Conservation (phyloP, 2,797 vertebrate genomes). For the Tokudaia tokunoshimensis region DNA sequence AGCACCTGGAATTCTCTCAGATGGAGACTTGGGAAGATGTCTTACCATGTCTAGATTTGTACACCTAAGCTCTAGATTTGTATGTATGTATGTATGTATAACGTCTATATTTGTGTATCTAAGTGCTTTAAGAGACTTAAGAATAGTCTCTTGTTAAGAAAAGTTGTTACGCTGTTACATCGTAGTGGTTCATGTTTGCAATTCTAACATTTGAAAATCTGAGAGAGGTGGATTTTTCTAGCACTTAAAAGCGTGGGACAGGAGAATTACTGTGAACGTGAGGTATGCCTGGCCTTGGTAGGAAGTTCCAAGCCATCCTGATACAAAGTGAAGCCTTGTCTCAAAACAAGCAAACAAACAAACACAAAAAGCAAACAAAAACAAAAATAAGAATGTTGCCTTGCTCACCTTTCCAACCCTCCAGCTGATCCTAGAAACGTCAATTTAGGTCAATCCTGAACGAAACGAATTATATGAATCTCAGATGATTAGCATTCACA, state of each 20-base stretch:
- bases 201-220: background rate
- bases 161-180: background rate
- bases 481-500: background rate
- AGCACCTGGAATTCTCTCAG: background rate
- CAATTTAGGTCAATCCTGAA: background rate
- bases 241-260: background rate
- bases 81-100: background rate
- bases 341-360: background rate
- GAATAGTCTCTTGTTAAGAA: background rate
- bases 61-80: background rate
- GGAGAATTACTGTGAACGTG: background rate
- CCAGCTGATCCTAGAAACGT: background rate
- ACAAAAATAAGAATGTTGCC: background rate
- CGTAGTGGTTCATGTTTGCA: background rate
- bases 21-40: background rate
- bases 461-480: background rate
- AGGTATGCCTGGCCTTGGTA: background rate
- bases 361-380: background rate
- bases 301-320: background rate
- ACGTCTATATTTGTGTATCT: background rate
- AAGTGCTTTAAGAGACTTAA: background rate
- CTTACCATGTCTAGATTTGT: background rate
- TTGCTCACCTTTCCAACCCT: background rate
- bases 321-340: background rate
- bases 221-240: background rate